Evolutionary conservation across 1,140 invertebrate genomes (phyloP).

Genomic region (Trichonephila clavata): DNA sequence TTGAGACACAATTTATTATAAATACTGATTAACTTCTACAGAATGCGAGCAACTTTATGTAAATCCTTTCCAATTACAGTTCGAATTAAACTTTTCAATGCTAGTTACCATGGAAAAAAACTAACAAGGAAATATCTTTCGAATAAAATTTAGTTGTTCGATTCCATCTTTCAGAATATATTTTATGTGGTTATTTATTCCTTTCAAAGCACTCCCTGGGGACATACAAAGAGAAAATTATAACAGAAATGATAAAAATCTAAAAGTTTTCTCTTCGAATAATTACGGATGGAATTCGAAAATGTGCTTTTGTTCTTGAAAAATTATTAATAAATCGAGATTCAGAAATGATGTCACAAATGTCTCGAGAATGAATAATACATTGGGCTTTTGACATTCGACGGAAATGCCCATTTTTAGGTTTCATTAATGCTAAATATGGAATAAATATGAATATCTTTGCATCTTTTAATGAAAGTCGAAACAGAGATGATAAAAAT

Average conservation of each 20-base stretch:
- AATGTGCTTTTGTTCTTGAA: not conserved
- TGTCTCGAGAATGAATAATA: not conserved
- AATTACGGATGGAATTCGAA: conserved; percentile 7
- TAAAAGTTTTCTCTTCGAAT: not conserved
- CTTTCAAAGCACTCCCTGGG: not conserved
- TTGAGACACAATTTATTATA: no score
- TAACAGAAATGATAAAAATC: not conserved
- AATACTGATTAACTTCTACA: no score
- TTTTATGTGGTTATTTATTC: not conserved
- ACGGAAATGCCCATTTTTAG: not conserved
- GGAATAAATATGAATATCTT: not conserved
- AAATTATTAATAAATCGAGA: conserved; percentile 2
- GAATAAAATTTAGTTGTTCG: not conserved
- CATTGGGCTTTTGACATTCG: not conserved
- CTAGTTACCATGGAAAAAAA: not conserved
- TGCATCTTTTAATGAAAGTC: not conserved
- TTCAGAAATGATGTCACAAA: not conserved
- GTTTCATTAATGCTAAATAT: not conserved
- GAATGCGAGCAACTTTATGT: not conserved
- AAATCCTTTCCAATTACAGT: not conserved
- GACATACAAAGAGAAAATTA: not conserved
- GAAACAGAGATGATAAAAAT: no score
- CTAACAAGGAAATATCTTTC: not conserved
- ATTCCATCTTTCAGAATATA: not conserved
- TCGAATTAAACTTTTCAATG: not conserved